Evolutionary conservation across 1,140 invertebrate species (phyloP).

Genomic region (Zaprionus vittiger): DNA sequence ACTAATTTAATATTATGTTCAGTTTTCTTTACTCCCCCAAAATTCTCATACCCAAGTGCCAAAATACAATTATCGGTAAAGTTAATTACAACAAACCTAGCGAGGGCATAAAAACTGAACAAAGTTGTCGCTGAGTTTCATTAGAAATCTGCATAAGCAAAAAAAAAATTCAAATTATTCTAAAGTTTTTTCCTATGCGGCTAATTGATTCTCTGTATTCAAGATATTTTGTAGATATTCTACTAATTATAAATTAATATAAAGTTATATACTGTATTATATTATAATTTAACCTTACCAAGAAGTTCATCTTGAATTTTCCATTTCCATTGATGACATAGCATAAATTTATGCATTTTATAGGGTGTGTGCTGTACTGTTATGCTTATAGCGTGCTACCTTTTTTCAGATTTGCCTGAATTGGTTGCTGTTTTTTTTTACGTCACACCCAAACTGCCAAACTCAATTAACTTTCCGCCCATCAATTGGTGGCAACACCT

Average conservation of each 20-base stretch:
- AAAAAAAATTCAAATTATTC: slow-evolving; percentile 6
- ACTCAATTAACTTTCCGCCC: slow-evolving; percentile 65
- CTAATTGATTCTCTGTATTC: background rate
- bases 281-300: background rate
- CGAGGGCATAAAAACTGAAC: slow-evolving; percentile 30
- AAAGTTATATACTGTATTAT: too few relatives aligned
- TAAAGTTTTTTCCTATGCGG: background rate
- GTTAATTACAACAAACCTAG: slow-evolving; percentile 53
- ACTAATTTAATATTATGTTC: slow-evolving; percentile 68
- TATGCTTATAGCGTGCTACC: background rate
- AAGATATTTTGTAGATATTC: background rate
- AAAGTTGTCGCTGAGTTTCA: slow-evolving; percentile 46
- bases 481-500: slow-evolving; percentile 74
- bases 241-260: background rate
- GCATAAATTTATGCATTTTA: background rate
- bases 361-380: background rate
- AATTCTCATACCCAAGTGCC: background rate
- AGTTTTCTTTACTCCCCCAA: background rate
- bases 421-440: background rate
- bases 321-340: background rate
- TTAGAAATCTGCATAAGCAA: slow-evolving; percentile 2
- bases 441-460: slow-evolving; percentile 35
- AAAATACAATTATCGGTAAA: slow-evolving; percentile 58
- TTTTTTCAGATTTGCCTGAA: background rate
- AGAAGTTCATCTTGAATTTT: background rate